Percentiles rank a stretch among this genome's conserved stretches.
phyloP scores from a whole-genome alignment of 2,113 vertebrate species.

The Engystomops pustulosus region DNA sequence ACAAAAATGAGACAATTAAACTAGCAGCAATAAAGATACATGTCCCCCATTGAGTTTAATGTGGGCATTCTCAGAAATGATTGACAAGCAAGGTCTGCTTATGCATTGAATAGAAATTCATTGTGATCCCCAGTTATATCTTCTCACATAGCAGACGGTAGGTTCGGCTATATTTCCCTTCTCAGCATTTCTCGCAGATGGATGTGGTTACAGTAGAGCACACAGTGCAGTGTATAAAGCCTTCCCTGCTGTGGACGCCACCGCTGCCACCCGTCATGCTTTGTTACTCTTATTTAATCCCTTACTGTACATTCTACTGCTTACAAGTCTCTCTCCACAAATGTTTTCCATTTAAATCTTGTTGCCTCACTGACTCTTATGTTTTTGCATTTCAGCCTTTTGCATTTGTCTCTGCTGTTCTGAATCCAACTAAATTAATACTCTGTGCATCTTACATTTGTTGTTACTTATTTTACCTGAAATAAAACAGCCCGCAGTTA shows the following conservation, averaged over 20 bases:
- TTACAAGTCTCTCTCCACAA: slow-evolving; percentile 55
- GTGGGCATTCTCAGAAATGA: too few relatives aligned
- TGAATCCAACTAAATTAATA: slow-evolving; percentile 31
- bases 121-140: too few relatives aligned
- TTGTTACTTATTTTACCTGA: not conserved
- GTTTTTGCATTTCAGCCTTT: slow-evolving; percentile 14
- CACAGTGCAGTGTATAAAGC: slow-evolving; percentile 50
- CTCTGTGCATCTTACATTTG: not conserved
- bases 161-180: too few relatives aligned
- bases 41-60: too few relatives aligned
- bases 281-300: slow-evolving; percentile 60
- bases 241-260: slow-evolving; percentile 58
- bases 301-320: slow-evolving; percentile 45
- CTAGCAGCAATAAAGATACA: too few relatives aligned
- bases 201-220: not conserved
- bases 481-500: not conserved
- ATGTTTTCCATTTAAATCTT: slow-evolving; percentile 53
- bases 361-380: slow-evolving; percentile 62
- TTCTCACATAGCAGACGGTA: too few relatives aligned
- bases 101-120: too few relatives aligned
- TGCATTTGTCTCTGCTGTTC: slow-evolving; percentile 1
- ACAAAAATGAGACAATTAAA: too few relatives aligned
- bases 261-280: slow-evolving; percentile 61
- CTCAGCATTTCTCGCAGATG: too few relatives aligned
- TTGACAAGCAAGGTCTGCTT: too few relatives aligned